phyloP scores from a whole-genome alignment of 2,797 vertebrate species.

The Eleutherodactylus coqui region DNA sequence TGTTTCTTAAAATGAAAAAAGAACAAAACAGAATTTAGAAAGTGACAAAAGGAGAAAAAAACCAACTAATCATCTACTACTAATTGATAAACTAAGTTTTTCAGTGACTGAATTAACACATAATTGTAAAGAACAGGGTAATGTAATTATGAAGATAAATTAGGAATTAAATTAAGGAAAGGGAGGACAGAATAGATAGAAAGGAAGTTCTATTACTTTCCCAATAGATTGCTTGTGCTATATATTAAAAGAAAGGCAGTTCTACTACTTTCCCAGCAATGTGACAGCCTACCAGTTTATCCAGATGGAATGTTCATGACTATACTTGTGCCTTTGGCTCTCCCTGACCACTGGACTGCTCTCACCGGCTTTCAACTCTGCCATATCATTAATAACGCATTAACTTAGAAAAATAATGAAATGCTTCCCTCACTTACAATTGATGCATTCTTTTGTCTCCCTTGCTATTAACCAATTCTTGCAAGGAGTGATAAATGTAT shows the following conservation, averaged over 20 bases:
- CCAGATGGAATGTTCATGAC: conserved; percentile 27
- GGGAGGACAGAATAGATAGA: neutral
- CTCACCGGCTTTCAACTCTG: neutral
- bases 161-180: neutral
- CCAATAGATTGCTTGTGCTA: neutral
- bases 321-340: neutral
- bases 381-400: conserved; percentile 17
- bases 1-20: too few species aligned
- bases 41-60: neutral
- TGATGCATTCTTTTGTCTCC: conserved; percentile 31
- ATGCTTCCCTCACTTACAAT: neutral
- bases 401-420: conserved; percentile 21
- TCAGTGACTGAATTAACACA: too few species aligned
- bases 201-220: neutral
- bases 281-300: neutral
- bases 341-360: neutral
- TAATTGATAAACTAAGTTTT: neutral
- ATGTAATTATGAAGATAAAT: neutral
- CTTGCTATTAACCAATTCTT: conserved; percentile 21
- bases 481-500: conserved; percentile 27
- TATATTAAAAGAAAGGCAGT: neutral
- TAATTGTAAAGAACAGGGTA: neutral
- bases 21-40: too few species aligned
- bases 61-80: neutral
- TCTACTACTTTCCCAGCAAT: neutral